Base-by-base conservation (phyloP, 1,140 invertebrate genomes). In the Drosophila kepulauana region DNA sequence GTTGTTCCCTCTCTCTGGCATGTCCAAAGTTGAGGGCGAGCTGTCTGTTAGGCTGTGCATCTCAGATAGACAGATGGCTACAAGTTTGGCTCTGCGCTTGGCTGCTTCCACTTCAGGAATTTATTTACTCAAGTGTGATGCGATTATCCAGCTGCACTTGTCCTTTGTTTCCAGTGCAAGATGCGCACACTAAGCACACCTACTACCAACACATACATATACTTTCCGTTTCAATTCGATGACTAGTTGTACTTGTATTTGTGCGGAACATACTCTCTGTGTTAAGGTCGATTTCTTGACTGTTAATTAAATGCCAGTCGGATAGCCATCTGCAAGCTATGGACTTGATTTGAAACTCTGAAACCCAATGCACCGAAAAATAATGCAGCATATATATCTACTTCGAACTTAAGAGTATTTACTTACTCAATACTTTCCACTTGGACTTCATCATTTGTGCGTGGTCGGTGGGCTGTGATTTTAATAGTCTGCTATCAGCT, bases 81-180 rank as follows among this genome's bases (percentile, higher is more conserved):
- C 57, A 69, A 62, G 51, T 84, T 80, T 61, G 72, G 33, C 48
- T 70, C 41, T 65, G 46, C 63, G 79, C 33, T 61, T 63, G 41
- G 66, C 68, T 78, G 71, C 68, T 85, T 88, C 85, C 85, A 85
- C 81, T 88, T 89, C 75, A 88, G 71, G 69, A 89, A 89, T 81
- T 85, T 88, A 90, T 89, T 88, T 88, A 88, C 81, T 88, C 81
- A 89, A 88, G 85, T 88, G 85, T 88, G 85, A 88, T 88, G 85
- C 66, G 85, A 88, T 88, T 88, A 88, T 88, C 81, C 74, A 66
- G 68, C 73, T 89, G 85, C 86, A 89, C 81, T 88, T 81, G 70
- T 85, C 65, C 71, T 76, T 85, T 89, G 85, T 88, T 68, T 85
- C 74, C 52, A 71, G 72, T 48, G 68, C 78, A 70, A 75, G 75